Evolutionary conservation across 1,140 invertebrate genomes (phyloP).

Genomic region (Chymomyza costata): DNA sequence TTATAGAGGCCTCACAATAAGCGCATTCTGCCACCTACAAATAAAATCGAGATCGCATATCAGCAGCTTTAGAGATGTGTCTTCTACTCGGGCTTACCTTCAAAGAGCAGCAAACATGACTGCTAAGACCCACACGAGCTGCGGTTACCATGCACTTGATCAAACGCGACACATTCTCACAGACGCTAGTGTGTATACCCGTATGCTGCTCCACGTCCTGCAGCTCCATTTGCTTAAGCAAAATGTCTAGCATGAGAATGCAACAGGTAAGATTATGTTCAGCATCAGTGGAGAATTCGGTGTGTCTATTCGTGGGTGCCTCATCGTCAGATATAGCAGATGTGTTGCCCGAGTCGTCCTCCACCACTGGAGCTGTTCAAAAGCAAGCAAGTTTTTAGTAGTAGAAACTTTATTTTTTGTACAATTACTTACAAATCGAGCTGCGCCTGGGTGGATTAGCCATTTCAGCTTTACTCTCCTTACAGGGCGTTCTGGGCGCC

Average conservation of each 20-base stretch:
- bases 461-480: conserved; percentile 64
- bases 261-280: conserved; percentile 92
- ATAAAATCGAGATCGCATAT: background rate
- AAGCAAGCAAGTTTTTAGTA: too few species aligned
- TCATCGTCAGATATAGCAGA: conserved; percentile 85
- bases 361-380: conserved; percentile 78
- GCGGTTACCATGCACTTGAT: conserved; percentile 89
- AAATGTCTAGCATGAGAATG: conserved; percentile 96
- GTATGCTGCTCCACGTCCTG: conserved; percentile 91
- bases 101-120: conserved; percentile 83
- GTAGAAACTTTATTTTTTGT: too few species aligned
- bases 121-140: conserved; percentile 81
- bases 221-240: conserved; percentile 97
- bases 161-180: conserved; percentile 85
- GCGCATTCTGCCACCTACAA: conserved; percentile 82
- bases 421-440: conserved; percentile 78
- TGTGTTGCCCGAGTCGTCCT: conserved; percentile 82
- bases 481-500: conserved; percentile 70
- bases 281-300: conserved; percentile 80
- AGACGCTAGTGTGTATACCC: conserved; percentile 86
- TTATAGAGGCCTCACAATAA: conserved; percentile 93
- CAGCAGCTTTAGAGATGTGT: too few species aligned
- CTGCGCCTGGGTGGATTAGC: conserved; percentile 73
- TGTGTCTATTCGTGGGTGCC: conserved; percentile 78
- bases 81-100: conserved; percentile 70